Evolutionary conservation across 2,888 invertebrate species (phyloP).

Genomic region (Drosophila mercatorum): DNA sequence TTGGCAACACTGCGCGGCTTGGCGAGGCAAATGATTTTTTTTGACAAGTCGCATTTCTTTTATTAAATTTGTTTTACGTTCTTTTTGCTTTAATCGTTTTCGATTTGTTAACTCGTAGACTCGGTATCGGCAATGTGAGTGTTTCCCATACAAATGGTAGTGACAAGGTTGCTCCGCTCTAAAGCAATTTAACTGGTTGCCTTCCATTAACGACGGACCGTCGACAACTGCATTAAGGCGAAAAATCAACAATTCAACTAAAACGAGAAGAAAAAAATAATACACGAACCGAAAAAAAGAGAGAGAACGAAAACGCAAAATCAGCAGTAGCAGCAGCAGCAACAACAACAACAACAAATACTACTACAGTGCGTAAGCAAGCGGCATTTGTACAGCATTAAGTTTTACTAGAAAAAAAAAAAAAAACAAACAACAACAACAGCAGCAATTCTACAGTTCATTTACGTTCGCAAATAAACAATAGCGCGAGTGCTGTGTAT

Average conservation of each 20-base stretch:
- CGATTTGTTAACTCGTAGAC: conserved; percentile 30
- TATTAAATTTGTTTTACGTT: conserved; percentile 16
- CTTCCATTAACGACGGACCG: conserved; percentile 28
- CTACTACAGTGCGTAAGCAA: conserved; percentile 34
- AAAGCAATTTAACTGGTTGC: conserved; percentile 41
- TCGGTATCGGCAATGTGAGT: conserved; percentile 26
- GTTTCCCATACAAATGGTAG: conserved; percentile 16
- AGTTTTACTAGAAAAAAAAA: conserved; percentile 35
- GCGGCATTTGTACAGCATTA: conserved; percentile 32
- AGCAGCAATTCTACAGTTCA: conserved; percentile 23
- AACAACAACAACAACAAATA: conserved; percentile 15
- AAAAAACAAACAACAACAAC: conserved; percentile 11
- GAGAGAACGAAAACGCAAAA: conserved; percentile 4
- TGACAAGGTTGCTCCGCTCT: conserved; percentile 38
- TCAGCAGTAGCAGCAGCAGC: conserved; percentile 6
- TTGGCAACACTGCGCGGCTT: conserved; percentile 56
- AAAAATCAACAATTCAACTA: conserved; percentile 40
- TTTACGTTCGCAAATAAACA: conserved; percentile 42
- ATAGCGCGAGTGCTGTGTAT: conserved; percentile 12
- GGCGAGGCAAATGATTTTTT: conserved; percentile 45
- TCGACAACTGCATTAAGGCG: conserved; percentile 27
- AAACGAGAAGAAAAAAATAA: neutral
- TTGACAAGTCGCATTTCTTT: conserved; percentile 46
- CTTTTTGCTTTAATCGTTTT: conserved; percentile 12
- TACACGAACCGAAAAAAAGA: neutral